These are phyloP conservation scores for Ranitomeya imitator DNA, from an alignment of 2,113 vertebrate species.

Conservation along the genomic window DNA sequence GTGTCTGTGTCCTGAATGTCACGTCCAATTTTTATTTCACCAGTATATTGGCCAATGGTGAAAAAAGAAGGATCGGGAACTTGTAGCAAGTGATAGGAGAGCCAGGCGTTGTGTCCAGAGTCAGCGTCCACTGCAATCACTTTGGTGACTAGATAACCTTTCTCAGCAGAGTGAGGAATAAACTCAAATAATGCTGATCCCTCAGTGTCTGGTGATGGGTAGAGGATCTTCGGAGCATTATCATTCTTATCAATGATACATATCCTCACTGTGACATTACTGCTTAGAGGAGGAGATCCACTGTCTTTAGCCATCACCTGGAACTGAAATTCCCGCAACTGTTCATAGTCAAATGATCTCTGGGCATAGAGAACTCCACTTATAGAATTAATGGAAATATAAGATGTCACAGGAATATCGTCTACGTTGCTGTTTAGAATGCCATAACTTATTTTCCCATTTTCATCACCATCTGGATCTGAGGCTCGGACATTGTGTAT, in stretches of 20 bases:
- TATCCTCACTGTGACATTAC: slow-evolving; percentile 18
- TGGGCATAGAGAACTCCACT: slow-evolving; percentile 66
- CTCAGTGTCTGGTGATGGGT: slow-evolving; percentile 18
- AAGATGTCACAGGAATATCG: slow-evolving; percentile 59
- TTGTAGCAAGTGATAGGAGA: slow-evolving; percentile 16
- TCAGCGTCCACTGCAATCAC: slow-evolving; percentile 11
- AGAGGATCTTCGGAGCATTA: slow-evolving; percentile 22
- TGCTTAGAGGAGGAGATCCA: slow-evolving; percentile 12
- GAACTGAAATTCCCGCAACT: slow-evolving; percentile 12
- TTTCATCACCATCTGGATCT: slow-evolving; percentile 68
- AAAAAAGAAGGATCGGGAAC: not conserved
- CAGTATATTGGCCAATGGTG: not conserved
- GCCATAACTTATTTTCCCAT: slow-evolving; percentile 66
- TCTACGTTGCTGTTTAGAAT: slow-evolving; percentile 58
- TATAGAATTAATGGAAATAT: slow-evolving; percentile 72
- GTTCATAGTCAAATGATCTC: slow-evolving; percentile 24
- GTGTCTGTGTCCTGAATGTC: not conserved
- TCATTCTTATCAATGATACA: slow-evolving; percentile 29
- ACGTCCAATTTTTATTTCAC: not conserved
- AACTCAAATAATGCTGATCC: slow-evolving; percentile 11
- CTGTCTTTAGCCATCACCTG: slow-evolving; percentile 25
- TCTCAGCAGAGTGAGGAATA: slow-evolving; percentile 25
- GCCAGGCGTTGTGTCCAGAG: slow-evolving; percentile 22
- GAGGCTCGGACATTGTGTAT: slow-evolving; percentile 44
- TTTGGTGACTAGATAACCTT: slow-evolving; percentile 19